Conservation (phyloP, 2,888 invertebrate species). For the Chloroclysta siterata region DNA sequence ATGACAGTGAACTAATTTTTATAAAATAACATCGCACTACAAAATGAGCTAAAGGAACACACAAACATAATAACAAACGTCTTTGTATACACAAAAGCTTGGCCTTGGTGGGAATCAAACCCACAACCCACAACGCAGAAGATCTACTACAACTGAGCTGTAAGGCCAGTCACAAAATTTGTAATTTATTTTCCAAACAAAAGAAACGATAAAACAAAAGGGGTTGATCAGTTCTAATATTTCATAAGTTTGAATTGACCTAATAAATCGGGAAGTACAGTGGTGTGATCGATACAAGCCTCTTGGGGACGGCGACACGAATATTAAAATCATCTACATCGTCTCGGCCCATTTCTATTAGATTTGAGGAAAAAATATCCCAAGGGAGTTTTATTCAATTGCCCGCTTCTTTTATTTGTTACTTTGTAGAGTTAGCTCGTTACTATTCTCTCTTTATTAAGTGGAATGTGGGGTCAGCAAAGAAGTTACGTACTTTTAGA, state of each 20-base stretch:
- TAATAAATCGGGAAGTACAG: slow-evolving; percentile 53
- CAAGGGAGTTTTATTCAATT: slow-evolving; percentile 75
- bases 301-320: slow-evolving; percentile 63
- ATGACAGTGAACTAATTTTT: no score
- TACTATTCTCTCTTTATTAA: slow-evolving; percentile 41
- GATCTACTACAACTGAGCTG: background rate
- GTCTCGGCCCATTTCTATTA: slow-evolving; percentile 65
- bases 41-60: background rate
- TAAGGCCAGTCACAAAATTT: background rate
- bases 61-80: no score
- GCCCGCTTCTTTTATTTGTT: slow-evolving; percentile 62
- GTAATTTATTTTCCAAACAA: background rate
- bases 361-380: slow-evolving; percentile 67
- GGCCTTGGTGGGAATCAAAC: background rate
- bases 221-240: slow-evolving; percentile 16
- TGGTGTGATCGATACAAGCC: slow-evolving; percentile 59
- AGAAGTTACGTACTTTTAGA: slow-evolving; percentile 7
- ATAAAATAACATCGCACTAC: no score
- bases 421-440: slow-evolving; percentile 49
- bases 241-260: slow-evolving; percentile 51
- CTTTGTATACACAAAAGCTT: background rate
- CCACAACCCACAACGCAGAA: background rate
- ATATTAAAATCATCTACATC: slow-evolving; percentile 77
- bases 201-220: background rate
- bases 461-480: slow-evolving; percentile 36